These are phyloP conservation scores for Nomada hirtipes DNA, from an alignment of 2,888 invertebrate genomes.

Conservation along the genomic window DNA sequence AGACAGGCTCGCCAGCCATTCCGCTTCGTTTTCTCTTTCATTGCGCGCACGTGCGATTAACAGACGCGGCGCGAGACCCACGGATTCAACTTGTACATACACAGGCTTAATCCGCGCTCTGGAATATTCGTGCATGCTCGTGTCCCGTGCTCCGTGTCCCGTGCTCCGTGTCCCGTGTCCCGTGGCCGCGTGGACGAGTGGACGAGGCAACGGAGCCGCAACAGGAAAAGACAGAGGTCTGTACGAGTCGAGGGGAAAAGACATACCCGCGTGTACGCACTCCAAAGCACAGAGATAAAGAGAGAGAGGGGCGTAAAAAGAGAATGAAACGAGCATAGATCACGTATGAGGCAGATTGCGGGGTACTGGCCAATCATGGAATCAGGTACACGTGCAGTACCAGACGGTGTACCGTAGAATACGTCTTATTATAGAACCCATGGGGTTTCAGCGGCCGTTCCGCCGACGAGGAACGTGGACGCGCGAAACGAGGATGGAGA, in stretches of 20 bases:
- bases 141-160: neutral
- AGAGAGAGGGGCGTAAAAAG: constrained; percentile 51
- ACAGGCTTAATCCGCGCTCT: constrained; percentile 6
- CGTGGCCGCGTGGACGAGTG: neutral
- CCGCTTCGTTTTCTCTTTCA: constrained; percentile 25
- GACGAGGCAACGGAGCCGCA: neutral
- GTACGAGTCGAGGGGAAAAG: neutral
- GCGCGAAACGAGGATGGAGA: constrained; percentile 31
- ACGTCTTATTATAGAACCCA: constrained; percentile 74
- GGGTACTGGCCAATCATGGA: constrained; percentile 77
- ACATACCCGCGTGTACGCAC: neutral
- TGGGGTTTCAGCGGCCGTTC: constrained; percentile 53
- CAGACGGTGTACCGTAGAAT: constrained; percentile 70
- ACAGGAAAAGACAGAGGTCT: neutral
- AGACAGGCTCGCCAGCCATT: neutral
- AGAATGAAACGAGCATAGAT: constrained; percentile 73
- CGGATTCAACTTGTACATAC: neutral
- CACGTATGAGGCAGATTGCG: constrained; percentile 79
- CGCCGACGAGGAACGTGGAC: constrained; percentile 46
- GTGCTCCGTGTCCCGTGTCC: neutral
- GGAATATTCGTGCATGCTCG: constrained; percentile 15
- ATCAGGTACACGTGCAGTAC: constrained; percentile 75
- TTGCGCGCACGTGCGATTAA: constrained; percentile 14
- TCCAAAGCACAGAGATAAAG: too few relatives aligned
- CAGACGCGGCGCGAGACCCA: neutral